Evolutionary conservation across 1,140 invertebrate genomes (phyloP).

Genomic region (Drosophila fuyamai): DNA sequence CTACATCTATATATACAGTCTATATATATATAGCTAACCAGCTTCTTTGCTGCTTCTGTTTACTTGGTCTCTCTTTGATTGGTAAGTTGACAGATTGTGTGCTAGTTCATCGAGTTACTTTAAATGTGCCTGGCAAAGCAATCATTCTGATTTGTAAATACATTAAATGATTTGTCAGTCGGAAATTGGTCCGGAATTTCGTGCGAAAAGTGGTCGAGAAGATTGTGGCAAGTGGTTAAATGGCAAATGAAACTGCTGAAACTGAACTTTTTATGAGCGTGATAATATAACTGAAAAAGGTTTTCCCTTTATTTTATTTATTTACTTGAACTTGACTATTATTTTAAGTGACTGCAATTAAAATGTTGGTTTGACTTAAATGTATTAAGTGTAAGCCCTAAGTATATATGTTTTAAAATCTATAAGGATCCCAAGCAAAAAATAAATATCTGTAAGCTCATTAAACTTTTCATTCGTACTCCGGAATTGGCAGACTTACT

Average conservation of each 20-base stretch:
- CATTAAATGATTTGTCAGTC: conserved; percentile 39
- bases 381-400: no score
- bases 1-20: background rate
- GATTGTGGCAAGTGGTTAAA: conserved; percentile 15
- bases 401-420: no score
- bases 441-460: no score
- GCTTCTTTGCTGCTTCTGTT: conserved; percentile 32
- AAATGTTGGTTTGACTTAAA: no score
- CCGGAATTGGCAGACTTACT: conserved; percentile 2
- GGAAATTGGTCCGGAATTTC: conserved; percentile 19
- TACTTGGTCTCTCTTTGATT: conserved; percentile 47
- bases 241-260: conserved; percentile 7
- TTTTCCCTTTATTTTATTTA: no score
- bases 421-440: no score
- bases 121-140: conserved; percentile 28
- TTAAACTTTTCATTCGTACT: background rate
- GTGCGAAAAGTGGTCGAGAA: conserved; percentile 1
- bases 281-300: background rate
- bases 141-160: conserved; percentile 34
- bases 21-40: conserved; percentile 13
- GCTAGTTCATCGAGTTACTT: conserved; percentile 13
- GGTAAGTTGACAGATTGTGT: conserved; percentile 35
- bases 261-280: background rate
- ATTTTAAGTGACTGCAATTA: no score
- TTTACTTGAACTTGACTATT: no score